A percentile compares a stretch with the other conserved stretches of the same genome.
These are phyloP conservation scores for Macrosteles quadrilineatus DNA, from an alignment of 1,140 invertebrate species.

Conservation along the genomic window DNA sequence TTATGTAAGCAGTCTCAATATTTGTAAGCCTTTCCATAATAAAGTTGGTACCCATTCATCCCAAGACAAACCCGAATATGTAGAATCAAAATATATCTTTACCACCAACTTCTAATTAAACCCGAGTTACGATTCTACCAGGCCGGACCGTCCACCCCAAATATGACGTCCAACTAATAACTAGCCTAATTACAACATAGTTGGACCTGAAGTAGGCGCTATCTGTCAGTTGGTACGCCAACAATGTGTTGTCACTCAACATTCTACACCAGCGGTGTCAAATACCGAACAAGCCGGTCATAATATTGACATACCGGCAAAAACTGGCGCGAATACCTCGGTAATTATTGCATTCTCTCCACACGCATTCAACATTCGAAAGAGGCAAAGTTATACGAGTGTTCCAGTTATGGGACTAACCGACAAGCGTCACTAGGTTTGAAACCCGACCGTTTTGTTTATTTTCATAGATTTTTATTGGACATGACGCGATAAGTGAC, in stretches of 20 bases:
- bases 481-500: neutral
- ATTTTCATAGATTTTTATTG: neutral
- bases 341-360: conserved; percentile 1
- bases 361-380: too few species aligned
- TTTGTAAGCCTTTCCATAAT: too few species aligned
- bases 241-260: neutral
- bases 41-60: too few species aligned
- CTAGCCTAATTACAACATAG: neutral
- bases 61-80: too few species aligned
- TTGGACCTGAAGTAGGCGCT: neutral
- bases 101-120: too few species aligned
- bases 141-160: too few species aligned
- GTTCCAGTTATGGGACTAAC: too few species aligned
- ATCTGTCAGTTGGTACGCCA: neutral
- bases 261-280: neutral
- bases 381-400: too few species aligned
- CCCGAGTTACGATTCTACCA: too few species aligned
- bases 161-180: neutral
- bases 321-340: neutral
- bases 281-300: conserved; percentile 6
- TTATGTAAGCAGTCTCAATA: too few species aligned
- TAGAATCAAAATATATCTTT: too few species aligned
- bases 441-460: neutral
- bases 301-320: conserved; percentile 14
- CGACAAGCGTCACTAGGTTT: too few species aligned